Evolutionary conservation across 2,888 invertebrate species (phyloP).

Genomic region (Selenia dentaria): DNA sequence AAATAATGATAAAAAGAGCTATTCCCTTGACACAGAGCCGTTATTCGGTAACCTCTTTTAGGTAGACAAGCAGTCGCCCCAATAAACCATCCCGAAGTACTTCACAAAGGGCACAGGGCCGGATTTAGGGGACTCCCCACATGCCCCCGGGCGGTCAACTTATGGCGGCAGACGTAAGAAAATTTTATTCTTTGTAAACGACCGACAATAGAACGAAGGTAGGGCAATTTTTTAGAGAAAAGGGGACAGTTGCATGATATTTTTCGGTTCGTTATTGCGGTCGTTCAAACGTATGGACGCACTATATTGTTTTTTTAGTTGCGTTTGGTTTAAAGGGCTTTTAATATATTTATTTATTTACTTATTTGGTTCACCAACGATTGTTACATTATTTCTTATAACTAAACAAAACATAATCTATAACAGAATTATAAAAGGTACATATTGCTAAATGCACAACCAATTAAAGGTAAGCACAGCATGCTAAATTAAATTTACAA

Average conservation of each 20-base stretch:
- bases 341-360: too few relatives aligned
- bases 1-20: too few relatives aligned
- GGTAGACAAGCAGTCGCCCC: conserved; percentile 17
- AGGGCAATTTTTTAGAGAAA: conserved; percentile 12
- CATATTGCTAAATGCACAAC: too few relatives aligned
- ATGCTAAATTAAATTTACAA: too few relatives aligned
- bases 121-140: conserved; percentile 6
- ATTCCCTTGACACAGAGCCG: conserved; percentile 2
- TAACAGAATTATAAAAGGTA: too few relatives aligned
- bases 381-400: too few relatives aligned
- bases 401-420: too few relatives aligned
- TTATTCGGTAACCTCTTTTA: conserved; percentile 5
- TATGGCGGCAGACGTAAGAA: conserved; percentile 12
- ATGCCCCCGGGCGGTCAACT: conserved; percentile 6
- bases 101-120: conserved; percentile 14
- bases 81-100: conserved; percentile 19
- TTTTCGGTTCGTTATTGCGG: neutral
- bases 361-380: too few relatives aligned
- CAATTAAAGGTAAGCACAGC: too few relatives aligned
- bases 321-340: too few relatives aligned
- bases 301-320: too few relatives aligned
- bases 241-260: conserved; percentile 15
- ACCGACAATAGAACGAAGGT: conserved; percentile 18
- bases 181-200: conserved; percentile 18
- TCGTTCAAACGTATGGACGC: neutral